phyloP scores from a whole-genome alignment of 2,113 vertebrate genomes.

The Equus quagga region DNA sequence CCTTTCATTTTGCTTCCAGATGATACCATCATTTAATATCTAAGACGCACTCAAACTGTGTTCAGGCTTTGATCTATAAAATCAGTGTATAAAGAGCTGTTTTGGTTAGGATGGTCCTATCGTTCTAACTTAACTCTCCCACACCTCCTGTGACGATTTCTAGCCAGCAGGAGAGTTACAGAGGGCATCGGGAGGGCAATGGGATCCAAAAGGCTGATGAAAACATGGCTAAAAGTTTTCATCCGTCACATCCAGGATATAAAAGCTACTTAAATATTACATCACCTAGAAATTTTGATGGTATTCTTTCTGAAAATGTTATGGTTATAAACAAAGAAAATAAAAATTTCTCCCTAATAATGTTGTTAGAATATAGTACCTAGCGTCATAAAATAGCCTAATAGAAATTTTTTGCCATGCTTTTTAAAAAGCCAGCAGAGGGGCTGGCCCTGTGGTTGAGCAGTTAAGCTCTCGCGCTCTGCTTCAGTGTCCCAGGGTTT shows the following conservation, averaged over 20 bases:
- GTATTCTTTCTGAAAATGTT: conserved; percentile 10
- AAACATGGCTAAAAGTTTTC: neutral
- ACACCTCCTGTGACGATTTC: neutral
- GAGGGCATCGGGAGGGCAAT: neutral
- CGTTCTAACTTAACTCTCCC: neutral
- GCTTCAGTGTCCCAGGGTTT: too few species aligned
- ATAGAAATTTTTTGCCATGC: neutral
- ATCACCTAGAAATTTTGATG: neutral
- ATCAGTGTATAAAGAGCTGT: neutral
- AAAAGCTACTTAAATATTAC: neutral
- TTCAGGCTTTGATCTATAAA: neutral
- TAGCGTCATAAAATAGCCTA: neutral
- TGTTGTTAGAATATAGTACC: neutral
- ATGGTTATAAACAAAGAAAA: conserved; percentile 9
- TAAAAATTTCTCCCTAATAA: neutral
- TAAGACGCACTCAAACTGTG: neutral
- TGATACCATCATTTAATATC: neutral
- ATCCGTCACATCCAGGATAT: neutral
- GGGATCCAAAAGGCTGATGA: neutral
- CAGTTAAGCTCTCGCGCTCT: too few species aligned
- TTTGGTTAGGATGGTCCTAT: neutral
- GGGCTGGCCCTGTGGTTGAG: too few species aligned
- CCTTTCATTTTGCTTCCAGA: neutral
- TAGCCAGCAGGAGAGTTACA: neutral
- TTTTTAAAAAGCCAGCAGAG: neutral